Percentiles rank a stretch among this genome's conserved stretches.
Evolutionary conservation across 2,797 vertebrate genomes (phyloP).

Genomic region (Remorina albescens): DNA sequence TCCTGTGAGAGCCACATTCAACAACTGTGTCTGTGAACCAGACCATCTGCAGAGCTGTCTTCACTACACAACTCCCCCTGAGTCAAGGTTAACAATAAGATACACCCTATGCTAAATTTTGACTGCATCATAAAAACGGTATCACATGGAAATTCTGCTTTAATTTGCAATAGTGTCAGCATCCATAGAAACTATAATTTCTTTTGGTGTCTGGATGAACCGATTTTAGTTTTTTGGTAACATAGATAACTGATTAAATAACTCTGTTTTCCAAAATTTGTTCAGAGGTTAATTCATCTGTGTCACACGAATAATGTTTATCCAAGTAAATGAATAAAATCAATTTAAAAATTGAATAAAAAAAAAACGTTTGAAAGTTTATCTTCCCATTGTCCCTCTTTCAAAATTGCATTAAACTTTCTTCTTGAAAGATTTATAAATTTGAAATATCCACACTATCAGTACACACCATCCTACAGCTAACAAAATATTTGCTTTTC

Average conservation of each 20-base stretch:
- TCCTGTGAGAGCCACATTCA: constrained; percentile 19
- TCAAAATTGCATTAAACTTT: neutral
- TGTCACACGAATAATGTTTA: too few species aligned
- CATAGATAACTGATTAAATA: too few species aligned
- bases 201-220: too few species aligned
- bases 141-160: neutral
- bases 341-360: neutral
- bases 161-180: neutral
- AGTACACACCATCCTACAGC: neutral
- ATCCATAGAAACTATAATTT: too few species aligned
- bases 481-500: constrained; percentile 10
- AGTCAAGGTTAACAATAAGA: neutral
- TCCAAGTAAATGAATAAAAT: too few species aligned
- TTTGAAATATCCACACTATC: neutral
- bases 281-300: neutral
- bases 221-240: neutral
- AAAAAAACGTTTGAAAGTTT: neutral
- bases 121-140: neutral
- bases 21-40: constrained; percentile 37
- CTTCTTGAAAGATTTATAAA: neutral
- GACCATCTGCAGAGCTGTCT: constrained; percentile 41
- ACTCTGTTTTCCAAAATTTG: too few species aligned
- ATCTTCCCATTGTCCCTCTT: neutral
- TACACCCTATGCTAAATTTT: neutral
- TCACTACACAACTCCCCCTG: neutral